Conservation (phyloP, 1,140 invertebrate genomes). For the Musca domestica region DNA sequence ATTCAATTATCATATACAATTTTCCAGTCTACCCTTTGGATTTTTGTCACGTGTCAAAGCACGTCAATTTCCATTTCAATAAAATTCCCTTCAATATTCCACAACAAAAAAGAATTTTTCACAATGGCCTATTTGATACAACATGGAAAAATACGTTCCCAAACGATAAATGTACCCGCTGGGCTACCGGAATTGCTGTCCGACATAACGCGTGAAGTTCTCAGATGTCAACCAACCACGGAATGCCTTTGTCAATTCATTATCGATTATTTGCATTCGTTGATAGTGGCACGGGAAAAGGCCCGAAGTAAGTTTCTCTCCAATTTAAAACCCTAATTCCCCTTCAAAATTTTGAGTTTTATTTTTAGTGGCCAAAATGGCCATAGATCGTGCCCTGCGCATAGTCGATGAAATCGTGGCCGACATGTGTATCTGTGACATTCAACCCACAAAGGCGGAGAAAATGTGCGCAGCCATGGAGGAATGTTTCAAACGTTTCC, state of each 20-base stretch:
- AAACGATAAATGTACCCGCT: conserved; percentile 57
- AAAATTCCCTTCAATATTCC: neutral
- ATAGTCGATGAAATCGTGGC: conserved; percentile 46
- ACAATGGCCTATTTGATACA: conserved; percentile 48
- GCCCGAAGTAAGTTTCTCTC: conserved; percentile 35
- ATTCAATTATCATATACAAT: too few species aligned
- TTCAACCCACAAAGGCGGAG: conserved; percentile 40
- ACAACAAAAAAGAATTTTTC: neutral
- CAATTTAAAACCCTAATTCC: neutral
- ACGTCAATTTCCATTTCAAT: too few species aligned
- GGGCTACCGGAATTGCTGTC: conserved; percentile 67
- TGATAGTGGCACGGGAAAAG: conserved; percentile 66
- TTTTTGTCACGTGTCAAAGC: too few species aligned
- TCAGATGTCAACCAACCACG: conserved; percentile 62
- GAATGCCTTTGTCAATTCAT: conserved; percentile 63
- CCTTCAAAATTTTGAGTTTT: neutral
- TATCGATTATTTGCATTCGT: conserved; percentile 66
- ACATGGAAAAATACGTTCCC: conserved; percentile 44
- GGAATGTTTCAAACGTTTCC: conserved; percentile 47
- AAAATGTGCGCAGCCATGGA: conserved; percentile 41
- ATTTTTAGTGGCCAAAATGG: conserved; percentile 39
- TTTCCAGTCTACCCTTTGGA: too few species aligned
- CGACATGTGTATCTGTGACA: conserved; percentile 45
- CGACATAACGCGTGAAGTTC: conserved; percentile 68
- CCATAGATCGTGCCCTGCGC: conserved; percentile 39